Evolutionary conservation across 2,113 vertebrate genomes (phyloP), one percentile per base, ranked within the genome.

Genomic region (Dendrocopos noguchii): DNA sequence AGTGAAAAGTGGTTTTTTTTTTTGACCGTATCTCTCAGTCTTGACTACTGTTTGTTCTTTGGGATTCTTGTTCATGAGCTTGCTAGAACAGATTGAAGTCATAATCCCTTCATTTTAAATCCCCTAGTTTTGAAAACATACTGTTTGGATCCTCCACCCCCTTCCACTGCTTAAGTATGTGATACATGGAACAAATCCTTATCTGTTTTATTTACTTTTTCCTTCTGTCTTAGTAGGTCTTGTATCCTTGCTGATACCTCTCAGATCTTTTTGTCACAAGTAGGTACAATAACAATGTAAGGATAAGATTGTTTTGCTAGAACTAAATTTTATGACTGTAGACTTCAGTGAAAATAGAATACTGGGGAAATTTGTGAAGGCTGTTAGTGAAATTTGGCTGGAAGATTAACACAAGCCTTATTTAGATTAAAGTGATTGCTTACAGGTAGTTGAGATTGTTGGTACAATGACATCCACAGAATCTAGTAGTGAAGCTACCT

Each of bases 91-190:
- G 78, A 79, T 50, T 82, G 74, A 91, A 89, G 34, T 76, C 25
- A 21, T 95, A 93, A 95, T 95, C 74, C 18, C 28, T 0, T 25
- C 75, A 39, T 89, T 89, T 84, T 78, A 95, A 91, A 91, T 92
- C 81, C 50, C 20, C 9, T 61, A 6, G 21, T 84, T 94, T 76
- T 89, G 59, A 76, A 81, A 87, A 50, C 55, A n/a, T 68, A 53
- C 39, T 88, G 31, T 34, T 91, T 86, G 16, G 52, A 53, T 53
- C 2, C 31, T 31, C 10, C 17, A 33, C 65, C 28, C 44, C 1
- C 5, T 6, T 8, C 46, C 8, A 17, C 53, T 29, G 33, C 55
- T 71, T 71, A 73, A 91, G 14, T 72, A 20, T 63, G 22, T 66
- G 52, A 70, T 74, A 42, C 4, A 8, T 63, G 53, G 33, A 88